A percentile compares a stretch with the other conserved stretches of the same genome.
Conservation (phyloP, 1,140 invertebrate species). For the Musca vetustissima region DNA sequence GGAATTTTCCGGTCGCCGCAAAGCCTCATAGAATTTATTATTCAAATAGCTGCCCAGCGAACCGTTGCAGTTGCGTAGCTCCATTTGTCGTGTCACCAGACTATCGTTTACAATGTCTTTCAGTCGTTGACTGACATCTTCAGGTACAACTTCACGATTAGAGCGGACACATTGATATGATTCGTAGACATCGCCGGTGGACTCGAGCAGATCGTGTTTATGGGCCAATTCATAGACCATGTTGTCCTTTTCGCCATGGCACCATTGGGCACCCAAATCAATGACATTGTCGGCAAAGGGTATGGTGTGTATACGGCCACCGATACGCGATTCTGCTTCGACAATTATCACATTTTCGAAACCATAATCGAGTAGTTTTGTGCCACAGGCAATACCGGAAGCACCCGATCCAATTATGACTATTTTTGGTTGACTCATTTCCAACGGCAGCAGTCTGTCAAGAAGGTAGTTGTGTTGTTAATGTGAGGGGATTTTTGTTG, state of each 20-base stretch:
- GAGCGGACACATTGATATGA: conserved; percentile 53
- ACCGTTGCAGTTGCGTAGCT: conserved; percentile 46
- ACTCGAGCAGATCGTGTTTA: conserved; percentile 60
- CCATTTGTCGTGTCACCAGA: conserved; percentile 42
- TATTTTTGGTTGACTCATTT: conserved; percentile 44
- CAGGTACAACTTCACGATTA: conserved; percentile 51
- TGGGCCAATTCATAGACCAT: conserved; percentile 68
- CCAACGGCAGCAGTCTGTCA: neutral
- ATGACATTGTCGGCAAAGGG: conserved; percentile 65
- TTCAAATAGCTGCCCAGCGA: conserved; percentile 58
- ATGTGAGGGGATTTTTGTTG: too few relatives aligned
- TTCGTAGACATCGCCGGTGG: conserved; percentile 44
- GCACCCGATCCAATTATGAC: conserved; percentile 65
- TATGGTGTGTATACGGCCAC: conserved; percentile 68
- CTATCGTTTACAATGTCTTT: conserved; percentile 50
- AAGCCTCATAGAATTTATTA: conserved; percentile 49
- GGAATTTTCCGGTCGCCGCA: conserved; percentile 43
- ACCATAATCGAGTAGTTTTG: conserved; percentile 60
- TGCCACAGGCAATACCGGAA: conserved; percentile 64
- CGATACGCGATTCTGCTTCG: conserved; percentile 73
- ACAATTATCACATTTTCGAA: conserved; percentile 60
- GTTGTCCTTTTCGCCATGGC: conserved; percentile 79
- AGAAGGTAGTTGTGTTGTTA: too few relatives aligned
- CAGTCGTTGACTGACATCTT: conserved; percentile 41
- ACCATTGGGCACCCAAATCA: conserved; percentile 79